Base-by-base conservation (phyloP, 2,113 vertebrate species). In the Macrotis lagotis region DNA sequence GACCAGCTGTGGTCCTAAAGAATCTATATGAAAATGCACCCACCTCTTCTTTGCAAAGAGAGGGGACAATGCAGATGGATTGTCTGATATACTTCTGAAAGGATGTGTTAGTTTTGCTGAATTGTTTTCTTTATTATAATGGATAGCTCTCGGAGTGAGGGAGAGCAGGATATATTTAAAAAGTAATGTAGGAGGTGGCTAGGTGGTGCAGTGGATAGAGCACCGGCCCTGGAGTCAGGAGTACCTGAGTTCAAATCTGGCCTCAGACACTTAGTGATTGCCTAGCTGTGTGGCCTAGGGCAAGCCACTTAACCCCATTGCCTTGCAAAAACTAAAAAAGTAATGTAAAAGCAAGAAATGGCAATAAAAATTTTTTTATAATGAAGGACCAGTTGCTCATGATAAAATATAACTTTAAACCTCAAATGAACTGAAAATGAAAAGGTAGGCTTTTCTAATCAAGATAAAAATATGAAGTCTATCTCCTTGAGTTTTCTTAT, bases 371-470 rank as follows among this genome's bases (percentile, higher is more conserved):
- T n/a, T n/a, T n/a, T n/a, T n/a, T n/a, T n/a, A n/a, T n/a, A n/a
- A n/a, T n/a, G n/a, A n/a, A n/a, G n/a, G n/a, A n/a, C n/a, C n/a
- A n/a, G n/a, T n/a, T n/a, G n/a, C n/a, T n/a, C n/a, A n/a, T n/a
- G n/a, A n/a, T n/a, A n/a, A n/a, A n/a, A n/a, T n/a, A n/a, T n/a
- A n/a, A n/a, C n/a, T n/a, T n/a, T n/a, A 50, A 50, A 50, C 10
- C 50, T 50, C 50, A 50, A 50, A 26, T 47, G 25, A 44, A 44
- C 48, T 91, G 52, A 89, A 95, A 96, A 83, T 31, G 48, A 90
- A 74, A 95, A 96, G n/a, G 51, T 74, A 12, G 48, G 91, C 83
- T 91, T 92, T 94, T 51, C 88, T 93, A 48, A 89, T 52, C 50
- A 92, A 88, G n/a, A 44, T 22, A 83, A 44, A 83, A 83, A 44